These are phyloP conservation scores for Caenorhabditis imperialis DNA, from an alignment of 2,888 invertebrate species.

Conservation along the genomic window DNA sequence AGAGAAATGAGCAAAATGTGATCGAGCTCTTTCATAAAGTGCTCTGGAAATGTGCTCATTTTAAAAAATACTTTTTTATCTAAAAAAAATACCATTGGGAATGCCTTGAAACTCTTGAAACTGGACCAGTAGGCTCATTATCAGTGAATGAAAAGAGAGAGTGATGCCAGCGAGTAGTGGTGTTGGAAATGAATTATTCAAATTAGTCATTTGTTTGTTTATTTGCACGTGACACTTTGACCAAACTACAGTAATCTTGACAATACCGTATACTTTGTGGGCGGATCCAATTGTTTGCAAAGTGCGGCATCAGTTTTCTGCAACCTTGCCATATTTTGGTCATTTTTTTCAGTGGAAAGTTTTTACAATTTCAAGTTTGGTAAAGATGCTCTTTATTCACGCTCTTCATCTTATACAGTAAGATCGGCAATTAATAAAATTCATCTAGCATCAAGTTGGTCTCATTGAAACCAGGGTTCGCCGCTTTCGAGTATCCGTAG, in stretches of 20 bases:
- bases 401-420: neutral
- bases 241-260: too few relatives aligned
- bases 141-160: too few relatives aligned
- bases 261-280: too few relatives aligned
- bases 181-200: too few relatives aligned
- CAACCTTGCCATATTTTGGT: too few relatives aligned
- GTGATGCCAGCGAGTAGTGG: too few relatives aligned
- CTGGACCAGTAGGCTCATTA: conserved; percentile 16
- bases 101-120: conserved; percentile 21
- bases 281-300: too few relatives aligned
- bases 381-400: neutral
- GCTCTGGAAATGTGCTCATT: conserved; percentile 3
- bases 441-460: neutral
- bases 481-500: conserved; percentile 25
- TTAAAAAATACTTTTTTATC: neutral
- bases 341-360: neutral
- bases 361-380: neutral
- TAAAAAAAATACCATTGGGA: conserved; percentile 7
- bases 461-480: conserved; percentile 3
- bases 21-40: conserved; percentile 25
- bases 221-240: too few relatives aligned
- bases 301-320: too few relatives aligned
- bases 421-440: conserved; percentile 10
- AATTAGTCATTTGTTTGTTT: too few relatives aligned
- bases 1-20: conserved; percentile 17